Conservation (phyloP, 1,140 invertebrate genomes). For the Sitophilus oryzae region DNA sequence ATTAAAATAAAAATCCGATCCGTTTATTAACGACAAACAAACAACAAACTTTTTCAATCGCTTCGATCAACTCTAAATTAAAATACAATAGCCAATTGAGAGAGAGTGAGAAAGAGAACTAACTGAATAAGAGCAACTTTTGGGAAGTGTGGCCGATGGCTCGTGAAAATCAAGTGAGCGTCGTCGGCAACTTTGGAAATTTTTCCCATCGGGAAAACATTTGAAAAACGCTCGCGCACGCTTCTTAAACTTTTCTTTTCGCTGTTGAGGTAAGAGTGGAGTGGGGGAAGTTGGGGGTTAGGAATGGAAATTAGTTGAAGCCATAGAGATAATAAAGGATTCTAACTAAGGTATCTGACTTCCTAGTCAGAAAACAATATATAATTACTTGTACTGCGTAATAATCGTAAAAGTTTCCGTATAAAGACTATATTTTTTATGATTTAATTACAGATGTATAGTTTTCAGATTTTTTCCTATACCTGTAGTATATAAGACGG, state of each 20-base stretch:
- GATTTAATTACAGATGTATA: no score
- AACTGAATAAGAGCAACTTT: no score
- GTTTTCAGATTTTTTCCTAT: no score
- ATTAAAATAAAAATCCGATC: no score
- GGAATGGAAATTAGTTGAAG: background rate
- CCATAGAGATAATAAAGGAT: no score
- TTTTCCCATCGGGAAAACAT: background rate
- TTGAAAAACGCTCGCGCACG: background rate
- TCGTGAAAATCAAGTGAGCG: background rate
- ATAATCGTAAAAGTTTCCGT: no score
- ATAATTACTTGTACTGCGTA: no score
- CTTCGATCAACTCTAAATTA: background rate
- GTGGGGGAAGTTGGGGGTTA: background rate
- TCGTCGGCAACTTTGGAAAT: background rate
- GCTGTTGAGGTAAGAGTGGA: background rate
- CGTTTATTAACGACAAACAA: no score
- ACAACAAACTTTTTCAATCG: background rate
- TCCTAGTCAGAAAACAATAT: no score
- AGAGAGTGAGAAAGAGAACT: background rate
- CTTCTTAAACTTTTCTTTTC: background rate
- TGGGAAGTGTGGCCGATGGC: background rate
- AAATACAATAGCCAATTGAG: background rate
- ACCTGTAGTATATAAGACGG: no score
- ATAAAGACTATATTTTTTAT: no score
- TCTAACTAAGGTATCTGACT: no score